phyloP scores from a whole-genome alignment of 1,140 invertebrate species.

The Frieseomelitta varia region DNA sequence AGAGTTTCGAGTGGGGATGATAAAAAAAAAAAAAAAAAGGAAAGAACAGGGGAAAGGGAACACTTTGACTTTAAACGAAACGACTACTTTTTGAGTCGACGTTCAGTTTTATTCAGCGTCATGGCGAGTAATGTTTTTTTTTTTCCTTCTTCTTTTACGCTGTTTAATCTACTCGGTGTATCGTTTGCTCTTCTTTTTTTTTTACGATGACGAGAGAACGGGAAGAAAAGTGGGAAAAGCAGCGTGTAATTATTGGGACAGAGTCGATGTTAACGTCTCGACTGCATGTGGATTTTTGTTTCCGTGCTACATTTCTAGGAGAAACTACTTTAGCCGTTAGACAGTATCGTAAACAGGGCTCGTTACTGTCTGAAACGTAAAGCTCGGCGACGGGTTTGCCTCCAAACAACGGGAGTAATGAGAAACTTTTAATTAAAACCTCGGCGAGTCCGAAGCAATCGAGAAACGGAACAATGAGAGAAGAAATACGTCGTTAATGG shows the following conservation, averaged over 20 bases:
- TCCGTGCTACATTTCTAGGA: conserved; percentile 18
- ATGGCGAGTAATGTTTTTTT: conserved; percentile 27
- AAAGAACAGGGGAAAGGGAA: not conserved
- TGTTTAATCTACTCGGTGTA: conserved; percentile 47
- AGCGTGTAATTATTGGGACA: conserved; percentile 54
- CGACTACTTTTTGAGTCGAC: no score
- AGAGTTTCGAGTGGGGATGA: not conserved
- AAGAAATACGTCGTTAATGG: conserved; percentile 73
- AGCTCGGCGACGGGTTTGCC: conserved; percentile 61
- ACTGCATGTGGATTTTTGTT: conserved; percentile 49
- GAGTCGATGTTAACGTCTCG: conserved; percentile 22
- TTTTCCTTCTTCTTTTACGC: not conserved
- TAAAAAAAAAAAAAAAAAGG: not conserved
- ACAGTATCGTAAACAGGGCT: conserved; percentile 70
- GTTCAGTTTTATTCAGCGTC: no score
- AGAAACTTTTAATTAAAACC: conserved; percentile 78
- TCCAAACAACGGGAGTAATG: conserved; percentile 74
- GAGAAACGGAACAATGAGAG: conserved; percentile 69
- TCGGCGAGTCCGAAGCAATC: conserved; percentile 67
- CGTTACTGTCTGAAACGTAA: conserved; percentile 68
- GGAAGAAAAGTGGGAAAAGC: conserved; percentile 7
- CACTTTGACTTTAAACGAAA: not conserved
- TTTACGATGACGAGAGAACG: conserved; percentile 5
- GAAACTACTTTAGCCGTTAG: conserved; percentile 54
- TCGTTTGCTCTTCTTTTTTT: not conserved